Percentiles rank a stretch among this genome's conserved stretches.
phyloP scores from a whole-genome alignment of 2,113 vertebrate species.

The Nothoprocta pentlandii region DNA sequence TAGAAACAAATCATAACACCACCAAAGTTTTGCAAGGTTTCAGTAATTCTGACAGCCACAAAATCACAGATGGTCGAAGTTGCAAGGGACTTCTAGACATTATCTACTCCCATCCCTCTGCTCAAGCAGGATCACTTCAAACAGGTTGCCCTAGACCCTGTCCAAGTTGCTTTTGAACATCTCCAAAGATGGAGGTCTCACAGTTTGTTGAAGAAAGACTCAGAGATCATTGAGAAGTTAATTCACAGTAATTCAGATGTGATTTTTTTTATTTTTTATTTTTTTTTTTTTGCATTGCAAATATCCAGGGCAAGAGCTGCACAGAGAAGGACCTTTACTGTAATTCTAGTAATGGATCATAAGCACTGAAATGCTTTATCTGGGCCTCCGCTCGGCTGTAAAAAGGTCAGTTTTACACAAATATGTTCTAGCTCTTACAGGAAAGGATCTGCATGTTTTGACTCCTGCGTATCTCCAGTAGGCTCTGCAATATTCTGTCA shows the following conservation, averaged over 20 bases:
- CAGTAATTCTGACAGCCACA: not conserved
- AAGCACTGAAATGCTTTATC: not conserved
- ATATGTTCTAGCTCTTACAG: not conserved
- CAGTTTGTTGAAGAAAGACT: not conserved
- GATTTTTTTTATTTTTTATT: not conserved
- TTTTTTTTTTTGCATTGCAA: not conserved
- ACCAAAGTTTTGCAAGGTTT: not conserved
- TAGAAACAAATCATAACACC: not conserved
- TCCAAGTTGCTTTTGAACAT: not conserved
- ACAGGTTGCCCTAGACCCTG: not conserved
- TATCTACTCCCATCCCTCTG: not conserved
- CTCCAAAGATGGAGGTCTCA: not conserved
- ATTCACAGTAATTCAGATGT: not conserved
- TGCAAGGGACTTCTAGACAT: not conserved
- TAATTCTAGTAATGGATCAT: not conserved
- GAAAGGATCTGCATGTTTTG: not conserved
- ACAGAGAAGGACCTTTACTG: not conserved
- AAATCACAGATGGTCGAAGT: not conserved
- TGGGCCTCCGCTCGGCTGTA: not conserved
- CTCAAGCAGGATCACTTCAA: not conserved
- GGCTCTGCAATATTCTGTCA: fast-evolving
- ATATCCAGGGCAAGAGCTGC: not conserved
- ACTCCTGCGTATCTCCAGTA: not conserved
- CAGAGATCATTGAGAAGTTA: not conserved
- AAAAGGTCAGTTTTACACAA: not conserved